Evolutionary conservation across 2,113 vertebrate genomes (phyloP).

Genomic region (Stegastes partitus): DNA sequence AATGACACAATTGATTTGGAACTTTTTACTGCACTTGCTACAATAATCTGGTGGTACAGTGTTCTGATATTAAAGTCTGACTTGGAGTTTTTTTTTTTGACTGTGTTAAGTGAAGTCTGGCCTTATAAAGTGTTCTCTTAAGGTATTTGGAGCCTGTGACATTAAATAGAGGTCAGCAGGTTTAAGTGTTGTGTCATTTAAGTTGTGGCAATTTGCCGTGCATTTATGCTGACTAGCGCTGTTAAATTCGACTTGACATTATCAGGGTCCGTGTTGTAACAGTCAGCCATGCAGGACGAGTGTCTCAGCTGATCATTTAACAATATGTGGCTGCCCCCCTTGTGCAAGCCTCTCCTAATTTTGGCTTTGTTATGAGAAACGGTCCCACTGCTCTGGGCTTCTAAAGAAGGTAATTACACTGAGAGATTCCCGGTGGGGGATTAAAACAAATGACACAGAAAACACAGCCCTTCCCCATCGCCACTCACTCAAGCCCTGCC

Average conservation of each 20-base stretch:
- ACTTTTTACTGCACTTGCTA: conserved; percentile 1
- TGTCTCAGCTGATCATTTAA: conserved; percentile 69
- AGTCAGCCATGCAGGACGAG: conserved; percentile 3
- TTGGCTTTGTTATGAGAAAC: conserved; percentile 74
- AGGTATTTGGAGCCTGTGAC: conserved; percentile 31
- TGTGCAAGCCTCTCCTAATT: conserved; percentile 56
- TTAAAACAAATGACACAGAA: conserved; percentile 81
- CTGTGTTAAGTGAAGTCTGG: conserved; percentile 25
- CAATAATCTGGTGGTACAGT: neutral
- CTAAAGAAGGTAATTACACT: conserved; percentile 80
- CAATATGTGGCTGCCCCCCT: conserved; percentile 38
- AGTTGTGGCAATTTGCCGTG: conserved; percentile 1
- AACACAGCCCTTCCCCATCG: conserved; percentile 50
- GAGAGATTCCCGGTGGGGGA: conserved; percentile 72
- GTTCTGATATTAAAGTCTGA: neutral
- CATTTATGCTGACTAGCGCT: neutral
- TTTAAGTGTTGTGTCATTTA: conserved; percentile 52
- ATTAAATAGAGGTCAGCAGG: conserved; percentile 51
- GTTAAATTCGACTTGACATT: conserved; percentile 30
- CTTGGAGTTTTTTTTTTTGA: conserved; percentile 1
- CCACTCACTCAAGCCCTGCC: conserved; percentile 45
- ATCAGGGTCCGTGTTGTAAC: conserved; percentile 12
- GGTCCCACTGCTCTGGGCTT: conserved; percentile 61
- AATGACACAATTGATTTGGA: conserved; percentile 31
- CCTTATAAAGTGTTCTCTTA: conserved; percentile 40